Conservation (phyloP, 2,113 vertebrate genomes). For the Archocentrus centrarchus region DNA sequence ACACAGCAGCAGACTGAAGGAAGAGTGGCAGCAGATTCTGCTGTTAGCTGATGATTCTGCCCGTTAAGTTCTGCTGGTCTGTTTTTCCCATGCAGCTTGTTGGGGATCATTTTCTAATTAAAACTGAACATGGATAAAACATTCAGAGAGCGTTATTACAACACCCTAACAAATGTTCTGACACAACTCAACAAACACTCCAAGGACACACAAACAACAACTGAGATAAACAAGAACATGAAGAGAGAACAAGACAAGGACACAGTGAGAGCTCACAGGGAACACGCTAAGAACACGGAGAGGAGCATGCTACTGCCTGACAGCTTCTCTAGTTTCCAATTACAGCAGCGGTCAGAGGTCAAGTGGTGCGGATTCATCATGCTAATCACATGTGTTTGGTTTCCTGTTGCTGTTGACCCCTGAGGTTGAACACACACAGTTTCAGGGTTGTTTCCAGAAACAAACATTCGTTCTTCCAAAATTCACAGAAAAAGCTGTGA, state of each 20-base stretch:
- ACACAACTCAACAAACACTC: not conserved
- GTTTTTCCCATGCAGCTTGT: not conserved
- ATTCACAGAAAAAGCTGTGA: too few relatives aligned
- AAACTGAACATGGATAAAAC: not conserved
- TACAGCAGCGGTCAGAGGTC: slow-evolving; percentile 26
- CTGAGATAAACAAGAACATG: not conserved
- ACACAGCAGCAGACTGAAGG: not conserved
- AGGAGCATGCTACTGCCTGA: not conserved
- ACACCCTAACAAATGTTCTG: not conserved
- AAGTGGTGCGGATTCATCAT: not conserved
- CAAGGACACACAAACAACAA: not conserved
- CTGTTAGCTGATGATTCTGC: not conserved
- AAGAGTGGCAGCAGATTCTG: not conserved
- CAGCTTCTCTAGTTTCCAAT: slow-evolving; percentile 22
- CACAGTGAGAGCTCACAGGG: not conserved
- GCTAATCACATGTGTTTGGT: not conserved
- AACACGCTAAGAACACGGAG: not conserved
- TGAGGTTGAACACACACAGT: not conserved
- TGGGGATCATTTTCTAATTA: not conserved
- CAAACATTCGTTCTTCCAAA: not conserved
- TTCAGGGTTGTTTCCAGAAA: not conserved
- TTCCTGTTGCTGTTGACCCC: not conserved
- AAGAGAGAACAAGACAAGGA: not conserved
- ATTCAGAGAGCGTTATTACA: not conserved
- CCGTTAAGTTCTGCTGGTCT: not conserved